phyloP scores from a whole-genome alignment of 2,113 vertebrate species.

The Melanotaenia duboulayi region DNA sequence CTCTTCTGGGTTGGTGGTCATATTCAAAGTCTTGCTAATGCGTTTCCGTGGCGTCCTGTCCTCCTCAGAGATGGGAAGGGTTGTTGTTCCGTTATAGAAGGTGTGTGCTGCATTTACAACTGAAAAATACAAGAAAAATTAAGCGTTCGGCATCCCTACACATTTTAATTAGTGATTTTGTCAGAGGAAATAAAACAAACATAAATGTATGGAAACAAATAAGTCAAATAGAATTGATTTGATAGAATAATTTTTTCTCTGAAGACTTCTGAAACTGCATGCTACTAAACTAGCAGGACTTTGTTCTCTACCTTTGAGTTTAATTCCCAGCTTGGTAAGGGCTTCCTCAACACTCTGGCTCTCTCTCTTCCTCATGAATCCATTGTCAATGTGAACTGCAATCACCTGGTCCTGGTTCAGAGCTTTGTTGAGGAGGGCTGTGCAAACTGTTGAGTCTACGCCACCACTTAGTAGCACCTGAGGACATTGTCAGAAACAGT shows the following conservation, averaged over 20 bases:
- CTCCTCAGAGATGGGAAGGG: conserved; percentile 97
- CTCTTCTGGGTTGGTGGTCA: conserved; percentile 99
- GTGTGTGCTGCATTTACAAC: conserved; percentile 98
- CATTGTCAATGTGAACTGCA: conserved; percentile 98
- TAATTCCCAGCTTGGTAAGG: conserved; percentile 94
- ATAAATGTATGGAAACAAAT: too few species aligned
- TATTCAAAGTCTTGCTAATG: conserved; percentile 98
- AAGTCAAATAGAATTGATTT: too few species aligned
- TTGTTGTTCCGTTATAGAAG: conserved; percentile 98
- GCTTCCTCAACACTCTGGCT: conserved; percentile 97
- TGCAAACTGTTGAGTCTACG: conserved; percentile 98
- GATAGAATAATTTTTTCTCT: too few species aligned
- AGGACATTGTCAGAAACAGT: background rate
- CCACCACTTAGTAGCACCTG: conserved; percentile 96
- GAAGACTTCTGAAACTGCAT: too few species aligned
- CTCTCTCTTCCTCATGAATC: conserved; percentile 98
- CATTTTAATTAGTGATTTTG: background rate
- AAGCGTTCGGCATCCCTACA: background rate
- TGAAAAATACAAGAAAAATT: conserved; percentile 56
- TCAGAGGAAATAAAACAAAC: too few species aligned
- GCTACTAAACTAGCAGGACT: too few species aligned
- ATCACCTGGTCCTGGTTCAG: conserved; percentile 94
- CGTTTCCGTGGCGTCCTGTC: conserved; percentile 97
- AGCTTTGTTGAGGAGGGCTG: conserved; percentile 95
- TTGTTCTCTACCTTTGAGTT: conserved; percentile 90